These are phyloP conservation scores for Andrena camellia DNA, from an alignment of 2,888 invertebrate species.

Conservation along the genomic window DNA sequence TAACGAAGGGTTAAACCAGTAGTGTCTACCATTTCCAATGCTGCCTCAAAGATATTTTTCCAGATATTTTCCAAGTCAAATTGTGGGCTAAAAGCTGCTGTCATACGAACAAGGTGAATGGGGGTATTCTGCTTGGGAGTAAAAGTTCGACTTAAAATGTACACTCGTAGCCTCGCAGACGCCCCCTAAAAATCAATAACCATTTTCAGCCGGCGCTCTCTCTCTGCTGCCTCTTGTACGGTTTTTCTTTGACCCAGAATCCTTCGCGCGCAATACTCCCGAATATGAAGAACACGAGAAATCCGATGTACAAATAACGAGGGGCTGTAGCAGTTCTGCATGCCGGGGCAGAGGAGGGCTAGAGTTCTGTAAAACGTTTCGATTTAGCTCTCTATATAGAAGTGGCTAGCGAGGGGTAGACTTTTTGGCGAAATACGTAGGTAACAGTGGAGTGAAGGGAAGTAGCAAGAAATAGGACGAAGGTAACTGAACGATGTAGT, in stretches of 20 bases:
- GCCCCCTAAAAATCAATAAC: constrained; percentile 48
- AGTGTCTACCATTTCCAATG: too few species aligned
- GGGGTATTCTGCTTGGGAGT: background rate
- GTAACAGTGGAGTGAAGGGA: too few species aligned
- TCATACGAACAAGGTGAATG: background rate
- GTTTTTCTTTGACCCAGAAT: constrained; percentile 54
- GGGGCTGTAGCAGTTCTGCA: constrained; percentile 9
- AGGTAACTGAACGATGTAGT: too few species aligned
- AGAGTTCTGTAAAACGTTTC: background rate
- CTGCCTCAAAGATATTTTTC: too few species aligned
- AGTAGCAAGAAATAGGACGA: too few species aligned
- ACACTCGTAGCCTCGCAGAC: background rate
- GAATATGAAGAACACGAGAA: constrained; percentile 22
- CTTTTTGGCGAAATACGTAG: background rate
- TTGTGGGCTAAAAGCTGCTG: background rate
- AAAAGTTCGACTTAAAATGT: constrained; percentile 29
- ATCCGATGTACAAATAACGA: constrained; percentile 17
- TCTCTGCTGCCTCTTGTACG: constrained; percentile 19
- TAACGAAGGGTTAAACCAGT: too few species aligned
- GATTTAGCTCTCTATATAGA: background rate
- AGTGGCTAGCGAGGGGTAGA: background rate
- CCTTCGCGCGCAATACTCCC: constrained; percentile 18
- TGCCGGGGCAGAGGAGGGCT: background rate
- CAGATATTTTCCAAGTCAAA: too few species aligned
- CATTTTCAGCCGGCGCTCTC: constrained; percentile 44